Conservation (phyloP, 2,888 invertebrate genomes). For the Trichopria drosophilae region DNA sequence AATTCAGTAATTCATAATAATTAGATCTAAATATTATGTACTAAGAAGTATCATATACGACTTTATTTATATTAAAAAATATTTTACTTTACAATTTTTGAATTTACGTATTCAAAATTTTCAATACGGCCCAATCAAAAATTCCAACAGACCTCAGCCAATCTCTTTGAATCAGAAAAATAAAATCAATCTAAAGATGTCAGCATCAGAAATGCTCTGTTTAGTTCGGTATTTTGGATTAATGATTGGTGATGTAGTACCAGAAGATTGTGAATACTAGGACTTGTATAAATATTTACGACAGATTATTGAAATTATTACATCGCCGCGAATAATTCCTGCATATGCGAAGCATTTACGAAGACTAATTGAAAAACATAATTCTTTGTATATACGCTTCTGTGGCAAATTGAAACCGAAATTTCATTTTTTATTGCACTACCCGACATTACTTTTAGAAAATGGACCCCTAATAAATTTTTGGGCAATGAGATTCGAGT, state of each 20-base stretch:
- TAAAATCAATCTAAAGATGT: neutral
- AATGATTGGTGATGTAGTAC: too few relatives aligned
- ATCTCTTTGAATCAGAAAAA: neutral
- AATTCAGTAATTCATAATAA: too few relatives aligned
- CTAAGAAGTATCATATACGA: neutral
- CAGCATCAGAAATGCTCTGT: too few relatives aligned
- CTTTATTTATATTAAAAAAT: slow-evolving; percentile 1
- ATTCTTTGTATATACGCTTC: neutral
- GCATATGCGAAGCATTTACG: too few relatives aligned
- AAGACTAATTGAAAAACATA: slow-evolving; percentile 2
- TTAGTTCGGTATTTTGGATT: too few relatives aligned
- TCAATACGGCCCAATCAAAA: slow-evolving; percentile 5
- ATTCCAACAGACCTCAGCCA: slow-evolving; percentile 7
- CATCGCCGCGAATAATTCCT: too few relatives aligned
- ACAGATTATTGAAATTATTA: too few relatives aligned
- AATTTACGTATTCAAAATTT: slow-evolving; percentile 3
- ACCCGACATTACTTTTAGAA: slow-evolving; percentile 3
- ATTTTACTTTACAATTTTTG: slow-evolving; percentile 10
- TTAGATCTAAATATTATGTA: too few relatives aligned
- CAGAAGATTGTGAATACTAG: too few relatives aligned
- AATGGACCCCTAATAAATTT: slow-evolving; percentile 9
- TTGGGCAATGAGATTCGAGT: slow-evolving; percentile 15
- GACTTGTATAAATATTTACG: too few relatives aligned
- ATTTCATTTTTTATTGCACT: slow-evolving; percentile 14
- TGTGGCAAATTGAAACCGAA: slow-evolving; percentile 10